Percentiles rank a stretch among this genome's conserved stretches.
These are phyloP conservation scores for Muscidifurax raptorellus DNA, from an alignment of 1,140 invertebrate species.

Conservation along the genomic window DNA sequence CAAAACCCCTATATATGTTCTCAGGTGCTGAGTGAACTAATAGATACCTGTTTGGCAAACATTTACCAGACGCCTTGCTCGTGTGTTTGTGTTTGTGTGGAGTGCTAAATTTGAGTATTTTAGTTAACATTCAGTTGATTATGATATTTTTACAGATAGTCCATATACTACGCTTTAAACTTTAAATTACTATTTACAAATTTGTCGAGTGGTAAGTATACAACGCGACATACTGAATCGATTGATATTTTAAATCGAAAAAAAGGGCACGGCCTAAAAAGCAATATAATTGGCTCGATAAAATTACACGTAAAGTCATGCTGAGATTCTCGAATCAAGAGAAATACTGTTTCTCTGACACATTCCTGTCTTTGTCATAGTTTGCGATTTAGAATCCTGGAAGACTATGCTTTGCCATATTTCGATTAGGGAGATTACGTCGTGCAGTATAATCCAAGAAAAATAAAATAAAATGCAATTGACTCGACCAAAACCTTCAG, in stretches of 20 bases:
- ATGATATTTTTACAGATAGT: conserved; percentile 45
- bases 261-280: neutral
- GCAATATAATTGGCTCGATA: neutral
- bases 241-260: neutral
- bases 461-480: conserved; percentile 21
- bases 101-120: conserved; percentile 31
- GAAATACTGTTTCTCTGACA: neutral
- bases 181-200: conserved; percentile 32
- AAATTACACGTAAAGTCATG: neutral
- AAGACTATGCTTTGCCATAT: conserved; percentile 45
- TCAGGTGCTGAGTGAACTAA: neutral
- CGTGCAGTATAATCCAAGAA: neutral
- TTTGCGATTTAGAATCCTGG: conserved; percentile 27
- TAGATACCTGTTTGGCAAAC: conserved; percentile 22
- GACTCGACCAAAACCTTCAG: conserved; percentile 5
- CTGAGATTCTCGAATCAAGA: neutral
- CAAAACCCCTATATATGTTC: conserved; percentile 5
- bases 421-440: conserved; percentile 24
- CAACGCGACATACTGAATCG: neutral
- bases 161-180: conserved; percentile 8
- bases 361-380: neutral
- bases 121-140: conserved; percentile 47
- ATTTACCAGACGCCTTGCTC: neutral
- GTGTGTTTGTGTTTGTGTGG: neutral
- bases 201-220: neutral